A percentile compares a stretch with the other conserved stretches of the same genome.
Evolutionary conservation across 2,888 invertebrate genomes (phyloP).

Genomic region (Xestoiulus laeticollis): DNA sequence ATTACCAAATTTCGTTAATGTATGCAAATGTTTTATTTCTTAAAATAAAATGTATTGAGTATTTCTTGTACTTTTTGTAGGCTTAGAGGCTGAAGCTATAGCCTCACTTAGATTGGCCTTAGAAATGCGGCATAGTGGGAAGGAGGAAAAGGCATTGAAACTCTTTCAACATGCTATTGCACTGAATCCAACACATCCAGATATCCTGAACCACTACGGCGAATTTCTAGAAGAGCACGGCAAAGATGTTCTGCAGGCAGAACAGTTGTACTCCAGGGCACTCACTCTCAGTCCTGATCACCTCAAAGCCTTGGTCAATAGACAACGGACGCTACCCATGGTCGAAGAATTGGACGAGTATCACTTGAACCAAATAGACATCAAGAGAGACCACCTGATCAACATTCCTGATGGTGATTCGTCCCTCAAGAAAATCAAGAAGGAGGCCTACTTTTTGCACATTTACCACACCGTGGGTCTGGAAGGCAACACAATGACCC

Average conservation of each 20-base stretch:
- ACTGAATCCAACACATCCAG: constrained; percentile 89
- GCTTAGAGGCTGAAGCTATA: constrained; percentile 78
- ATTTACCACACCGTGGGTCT: constrained; percentile 94
- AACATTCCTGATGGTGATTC: constrained; percentile 82
- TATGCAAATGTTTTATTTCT: no score
- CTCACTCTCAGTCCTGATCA: constrained; percentile 85
- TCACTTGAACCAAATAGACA: constrained; percentile 80
- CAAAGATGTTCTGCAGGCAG: constrained; percentile 86
- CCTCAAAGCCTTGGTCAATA: constrained; percentile 78
- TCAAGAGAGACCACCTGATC: constrained; percentile 82
- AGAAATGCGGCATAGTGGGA: constrained; percentile 83
- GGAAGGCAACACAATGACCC: constrained; percentile 96
- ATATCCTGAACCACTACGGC: constrained; percentile 90
- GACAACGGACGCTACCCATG: constrained; percentile 84
- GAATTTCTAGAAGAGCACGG: constrained; percentile 89
- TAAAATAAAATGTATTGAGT: no score
- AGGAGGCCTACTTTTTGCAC: constrained; percentile 86
- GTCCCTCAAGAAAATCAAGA: constrained; percentile 85
- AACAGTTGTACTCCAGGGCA: constrained; percentile 85
- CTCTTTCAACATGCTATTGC: constrained; percentile 90
- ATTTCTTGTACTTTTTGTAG: constrained; percentile 58
- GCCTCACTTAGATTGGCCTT: constrained; percentile 83
- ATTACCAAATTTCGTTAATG: no score
- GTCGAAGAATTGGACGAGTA: constrained; percentile 83
- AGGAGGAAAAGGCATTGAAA: constrained; percentile 84